Evolutionary conservation across 2,797 vertebrate species (phyloP).

Genomic region (Percopsis omiscomaycus): DNA sequence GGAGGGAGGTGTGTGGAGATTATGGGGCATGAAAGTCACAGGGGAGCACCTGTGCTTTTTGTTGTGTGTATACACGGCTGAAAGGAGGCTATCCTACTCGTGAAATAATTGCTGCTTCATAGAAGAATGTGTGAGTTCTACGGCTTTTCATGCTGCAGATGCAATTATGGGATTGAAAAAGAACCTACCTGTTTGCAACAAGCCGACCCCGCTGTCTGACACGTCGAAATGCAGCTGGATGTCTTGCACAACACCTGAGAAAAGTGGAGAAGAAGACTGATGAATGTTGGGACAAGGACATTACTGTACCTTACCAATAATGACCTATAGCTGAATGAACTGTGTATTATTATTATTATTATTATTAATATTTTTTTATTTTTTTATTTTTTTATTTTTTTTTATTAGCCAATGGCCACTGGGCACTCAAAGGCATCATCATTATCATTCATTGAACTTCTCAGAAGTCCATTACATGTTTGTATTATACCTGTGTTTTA

Average conservation of each 20-base stretch:
- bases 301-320: no score
- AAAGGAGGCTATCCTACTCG: slow-evolving; percentile 33
- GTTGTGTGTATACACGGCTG: slow-evolving; percentile 33
- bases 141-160: slow-evolving; percentile 7
- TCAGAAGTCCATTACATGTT: no score
- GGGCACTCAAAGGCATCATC: no score
- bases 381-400: no score
- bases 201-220: slow-evolving; percentile 86
- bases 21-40: neutral
- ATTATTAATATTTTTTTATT: neutral
- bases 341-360: neutral
- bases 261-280: slow-evolving; percentile 20
- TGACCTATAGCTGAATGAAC: neutral
- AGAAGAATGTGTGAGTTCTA: slow-evolving; percentile 22
- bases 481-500: no score
- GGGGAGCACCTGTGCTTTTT: slow-evolving; percentile 22
- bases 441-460: no score
- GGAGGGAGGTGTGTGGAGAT: neutral
- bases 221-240: slow-evolving; percentile 91
- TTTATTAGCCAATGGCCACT: neutral
- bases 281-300: slow-evolving; percentile 9
- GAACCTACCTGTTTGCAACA: slow-evolving; percentile 93
- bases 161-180: slow-evolving; percentile 56
- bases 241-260: slow-evolving; percentile 89
- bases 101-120: slow-evolving; percentile 29